These are phyloP conservation scores for Peribatodes rhomboidaria DNA, from an alignment of 2,888 invertebrate genomes.

Conservation along the genomic window DNA sequence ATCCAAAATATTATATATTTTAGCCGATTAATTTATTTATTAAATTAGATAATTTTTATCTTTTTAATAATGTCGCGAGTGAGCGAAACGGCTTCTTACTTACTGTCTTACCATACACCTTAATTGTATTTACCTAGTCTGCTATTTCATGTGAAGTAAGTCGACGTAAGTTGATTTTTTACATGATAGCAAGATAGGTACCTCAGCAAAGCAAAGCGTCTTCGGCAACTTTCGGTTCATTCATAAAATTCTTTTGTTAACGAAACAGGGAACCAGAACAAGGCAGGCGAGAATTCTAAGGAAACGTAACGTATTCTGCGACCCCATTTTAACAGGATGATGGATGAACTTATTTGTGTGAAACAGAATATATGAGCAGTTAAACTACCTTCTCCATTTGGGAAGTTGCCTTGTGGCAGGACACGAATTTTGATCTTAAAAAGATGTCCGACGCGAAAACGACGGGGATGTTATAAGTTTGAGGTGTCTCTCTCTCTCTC, in stretches of 20 bases:
- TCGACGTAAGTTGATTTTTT: constrained; percentile 39
- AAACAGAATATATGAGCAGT: background rate
- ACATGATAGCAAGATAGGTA: too few species aligned
- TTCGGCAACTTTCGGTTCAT: constrained; percentile 62
- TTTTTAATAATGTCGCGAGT: too few species aligned
- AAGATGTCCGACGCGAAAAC: too few species aligned
- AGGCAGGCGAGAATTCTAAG: constrained; percentile 60
- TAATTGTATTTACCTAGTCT: too few species aligned
- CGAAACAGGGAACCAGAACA: constrained; percentile 16
- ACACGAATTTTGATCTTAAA: too few species aligned
- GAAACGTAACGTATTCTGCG: constrained; percentile 59
- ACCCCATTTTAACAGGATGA: constrained; percentile 10
- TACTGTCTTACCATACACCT: too few species aligned
- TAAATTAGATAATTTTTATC: too few species aligned
- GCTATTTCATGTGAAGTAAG: background rate
- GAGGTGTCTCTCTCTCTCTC: too few species aligned
- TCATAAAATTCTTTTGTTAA: constrained; percentile 64
- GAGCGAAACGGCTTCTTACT: too few species aligned
- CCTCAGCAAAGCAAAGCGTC: constrained; percentile 49
- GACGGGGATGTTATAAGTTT: too few species aligned
- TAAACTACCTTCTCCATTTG: background rate
- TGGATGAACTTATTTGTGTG: constrained; percentile 16
- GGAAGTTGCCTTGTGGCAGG: background rate
- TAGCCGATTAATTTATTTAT: too few species aligned
- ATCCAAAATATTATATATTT: too few species aligned